phyloP scores from a whole-genome alignment of 2,113 vertebrate species.

The Raphicerus campestris region DNA sequence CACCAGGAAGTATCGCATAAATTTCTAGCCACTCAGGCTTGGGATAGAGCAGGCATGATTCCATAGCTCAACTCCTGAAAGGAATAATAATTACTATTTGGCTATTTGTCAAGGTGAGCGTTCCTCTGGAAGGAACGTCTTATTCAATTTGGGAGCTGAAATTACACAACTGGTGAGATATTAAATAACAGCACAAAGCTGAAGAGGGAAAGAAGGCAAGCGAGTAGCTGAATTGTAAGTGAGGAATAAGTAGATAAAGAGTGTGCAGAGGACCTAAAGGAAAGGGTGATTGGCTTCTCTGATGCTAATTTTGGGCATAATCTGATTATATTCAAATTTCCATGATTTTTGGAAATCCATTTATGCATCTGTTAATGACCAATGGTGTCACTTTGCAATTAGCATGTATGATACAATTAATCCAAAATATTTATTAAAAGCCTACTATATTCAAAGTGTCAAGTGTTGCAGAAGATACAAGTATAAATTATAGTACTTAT shows the following conservation, averaged over 20 bases:
- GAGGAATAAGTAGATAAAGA: constrained; percentile 42
- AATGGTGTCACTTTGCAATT: constrained; percentile 58
- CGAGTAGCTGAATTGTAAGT: constrained; percentile 50
- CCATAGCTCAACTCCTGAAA: constrained; percentile 77
- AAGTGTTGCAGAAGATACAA: not conserved
- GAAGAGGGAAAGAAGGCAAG: constrained; percentile 52
- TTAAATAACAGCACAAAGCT: constrained; percentile 77
- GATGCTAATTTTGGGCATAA: constrained; percentile 23
- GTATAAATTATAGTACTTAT: constrained; percentile 20
- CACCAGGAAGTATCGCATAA: constrained; percentile 75
- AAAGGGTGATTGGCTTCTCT: not conserved
- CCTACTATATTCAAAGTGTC: constrained; percentile 37
- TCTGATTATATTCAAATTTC: constrained; percentile 50
- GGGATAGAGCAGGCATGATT: constrained; percentile 79
- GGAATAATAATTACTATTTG: constrained; percentile 83
- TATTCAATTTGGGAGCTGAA: constrained; percentile 79
- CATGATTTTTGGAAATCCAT: constrained; percentile 24
- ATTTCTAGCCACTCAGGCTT: constrained; percentile 76
- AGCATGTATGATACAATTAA: constrained; percentile 48
- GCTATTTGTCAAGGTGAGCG: constrained; percentile 80
- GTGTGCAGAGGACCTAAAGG: not conserved
- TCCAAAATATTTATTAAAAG: constrained; percentile 58
- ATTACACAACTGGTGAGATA: constrained; percentile 73
- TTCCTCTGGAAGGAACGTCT: constrained; percentile 73
- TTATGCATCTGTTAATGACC: constrained; percentile 41